Base-by-base conservation (phyloP, 2,888 invertebrate species). In the Papilio protenor region DNA sequence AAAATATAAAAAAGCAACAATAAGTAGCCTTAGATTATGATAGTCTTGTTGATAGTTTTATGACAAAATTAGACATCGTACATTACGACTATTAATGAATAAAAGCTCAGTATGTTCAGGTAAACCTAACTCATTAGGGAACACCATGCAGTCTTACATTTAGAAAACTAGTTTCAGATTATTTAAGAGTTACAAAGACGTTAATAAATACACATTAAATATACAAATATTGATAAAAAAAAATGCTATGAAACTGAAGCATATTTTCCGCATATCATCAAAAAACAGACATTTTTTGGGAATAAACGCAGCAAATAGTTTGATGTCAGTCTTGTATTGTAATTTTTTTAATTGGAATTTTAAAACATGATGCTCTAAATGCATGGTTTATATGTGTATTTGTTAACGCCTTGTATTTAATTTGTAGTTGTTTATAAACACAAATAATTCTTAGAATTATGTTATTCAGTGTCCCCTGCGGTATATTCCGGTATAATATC, bases 111-210 rank as follows among this genome's bases (percentile, higher is more conserved):
- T 33, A 45, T 66, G 66, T 21, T 18, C n/a, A 45, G 40, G 10
- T 71, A 47, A 21, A n/a, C 21, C 59, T 76, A 61, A 49, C 6
- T 6, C 59, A 27, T 61, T 64, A 76, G 61, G 61, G 76, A 72
- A 76, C 76, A 76, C 72, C 47, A 61, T 52, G 72, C 76, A 72
- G 76, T 76, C 72, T 72, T 76, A 72, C 40, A 23, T 76, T 76
- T 72, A 72, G 40, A 72, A 76, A 64, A 76, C 64, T 64, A 64
- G 47, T 72, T 76, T 57, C 71, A 23, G 40, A 11, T 40, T 45
- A 16, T 76, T 72, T 71, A 40, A 49, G 49, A 59, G 10, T 8
- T 45, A 76, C 59, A 49, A 23, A 52, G 2, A 52, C 21, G 40
- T 57, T 21, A 33, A 12, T 75, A 64, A 66, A 66, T 47, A 66